Conservation (phyloP, 64 coral and sea anemone genomes). For the Catalaphyllia jardinei region DNA sequence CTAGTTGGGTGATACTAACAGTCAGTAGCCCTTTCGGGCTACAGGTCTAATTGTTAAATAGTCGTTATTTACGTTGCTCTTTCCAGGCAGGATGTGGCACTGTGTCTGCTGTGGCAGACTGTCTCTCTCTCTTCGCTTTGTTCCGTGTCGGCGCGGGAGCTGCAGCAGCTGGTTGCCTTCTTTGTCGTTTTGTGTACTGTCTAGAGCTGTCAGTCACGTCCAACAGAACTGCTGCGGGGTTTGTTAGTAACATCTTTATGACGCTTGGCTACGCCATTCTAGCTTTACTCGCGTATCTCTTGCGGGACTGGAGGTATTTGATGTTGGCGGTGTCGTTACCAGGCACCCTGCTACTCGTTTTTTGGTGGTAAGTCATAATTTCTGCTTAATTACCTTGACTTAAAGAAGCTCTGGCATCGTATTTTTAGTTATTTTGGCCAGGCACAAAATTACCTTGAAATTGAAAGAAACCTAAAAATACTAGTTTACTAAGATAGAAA, state of each 20-base stretch:
- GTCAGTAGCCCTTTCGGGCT: no score
- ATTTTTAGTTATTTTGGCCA: no score
- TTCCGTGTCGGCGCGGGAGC: slow-evolving; percentile 50
- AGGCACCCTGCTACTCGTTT: background rate
- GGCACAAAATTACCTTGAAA: no score
- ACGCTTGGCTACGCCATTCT: slow-evolving; percentile 28
- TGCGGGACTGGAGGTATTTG: slow-evolving; percentile 54
- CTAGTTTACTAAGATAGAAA: no score
- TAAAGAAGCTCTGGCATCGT: no score
- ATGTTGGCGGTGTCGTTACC: slow-evolving; percentile 32
- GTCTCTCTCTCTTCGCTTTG: slow-evolving; percentile 42
- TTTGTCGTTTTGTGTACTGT: slow-evolving; percentile 61
- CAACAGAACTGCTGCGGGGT: slow-evolving; percentile 37
- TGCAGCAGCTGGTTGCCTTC: slow-evolving; percentile 40
- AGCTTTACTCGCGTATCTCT: slow-evolving; percentile 30
- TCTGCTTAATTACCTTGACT: no score
- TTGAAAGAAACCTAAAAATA: no score
- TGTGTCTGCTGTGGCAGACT: slow-evolving; percentile 40
- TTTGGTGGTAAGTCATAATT: slow-evolving; percentile 55
- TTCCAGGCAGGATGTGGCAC: slow-evolving; percentile 49
- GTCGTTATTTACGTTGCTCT: no score
- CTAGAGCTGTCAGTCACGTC: slow-evolving; percentile 34
- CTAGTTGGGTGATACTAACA: no score
- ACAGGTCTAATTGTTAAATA: no score
- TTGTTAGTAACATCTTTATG: slow-evolving; percentile 52